Evolutionary conservation across 2,113 vertebrate genomes (phyloP).

Genomic region (Poeciliopsis occidentalis): DNA sequence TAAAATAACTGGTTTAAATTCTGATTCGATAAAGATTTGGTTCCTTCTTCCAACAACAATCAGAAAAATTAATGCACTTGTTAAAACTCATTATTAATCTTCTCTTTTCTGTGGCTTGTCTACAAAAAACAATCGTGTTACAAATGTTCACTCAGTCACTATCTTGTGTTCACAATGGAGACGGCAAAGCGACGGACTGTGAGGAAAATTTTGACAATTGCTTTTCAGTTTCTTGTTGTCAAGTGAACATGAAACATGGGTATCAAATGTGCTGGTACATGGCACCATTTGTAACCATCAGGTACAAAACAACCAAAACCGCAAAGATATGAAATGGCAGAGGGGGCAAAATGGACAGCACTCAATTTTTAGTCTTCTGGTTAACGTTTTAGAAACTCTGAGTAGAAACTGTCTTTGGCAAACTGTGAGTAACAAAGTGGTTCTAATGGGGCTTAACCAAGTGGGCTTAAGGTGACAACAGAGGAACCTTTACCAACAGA

Average conservation of each 20-base stretch:
- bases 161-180: not conserved
- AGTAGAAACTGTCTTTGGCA: not conserved
- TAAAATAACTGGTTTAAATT: conserved; percentile 16
- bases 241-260: not conserved
- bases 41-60: conserved; percentile 11
- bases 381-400: not conserved
- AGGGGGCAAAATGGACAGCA: not conserved
- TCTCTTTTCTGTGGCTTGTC: conserved; percentile 10
- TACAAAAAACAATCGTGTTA: not conserved
- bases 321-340: not conserved
- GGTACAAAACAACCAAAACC: not conserved
- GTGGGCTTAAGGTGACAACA: not conserved
- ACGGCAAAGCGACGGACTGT: not conserved
- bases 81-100: conserved; percentile 14
- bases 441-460: not conserved
- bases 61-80: conserved; percentile 26
- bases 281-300: not conserved
- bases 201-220: no score
- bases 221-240: no score
- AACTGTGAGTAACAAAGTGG: not conserved
- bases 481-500: not conserved
- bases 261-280: no score
- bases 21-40: conserved; percentile 15
- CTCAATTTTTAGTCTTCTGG: not conserved
- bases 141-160: not conserved